A percentile compares a stretch with the other conserved stretches of the same genome.
These are phyloP conservation scores for Ectropis grisescens DNA, from an alignment of 1,140 invertebrate genomes.

Conservation along the genomic window DNA sequence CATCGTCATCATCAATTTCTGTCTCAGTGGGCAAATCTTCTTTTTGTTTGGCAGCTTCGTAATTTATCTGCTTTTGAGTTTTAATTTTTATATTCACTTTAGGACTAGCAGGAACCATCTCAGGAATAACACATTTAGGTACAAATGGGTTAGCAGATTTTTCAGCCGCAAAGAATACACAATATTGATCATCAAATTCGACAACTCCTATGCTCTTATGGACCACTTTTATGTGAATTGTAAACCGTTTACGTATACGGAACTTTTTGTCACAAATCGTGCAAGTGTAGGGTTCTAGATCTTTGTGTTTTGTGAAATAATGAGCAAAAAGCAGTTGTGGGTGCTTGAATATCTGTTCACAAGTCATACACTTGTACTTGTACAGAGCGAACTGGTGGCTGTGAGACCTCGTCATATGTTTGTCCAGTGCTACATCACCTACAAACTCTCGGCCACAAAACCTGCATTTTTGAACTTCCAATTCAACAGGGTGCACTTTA, in stretches of 20 bases:
- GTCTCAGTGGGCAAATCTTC: too few relatives aligned
- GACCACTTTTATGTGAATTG: constrained; percentile 41
- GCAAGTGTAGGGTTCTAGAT: constrained; percentile 41
- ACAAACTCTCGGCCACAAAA: constrained; percentile 37
- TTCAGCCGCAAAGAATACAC: constrained; percentile 42
- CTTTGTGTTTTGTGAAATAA: constrained; percentile 36
- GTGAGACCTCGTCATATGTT: constrained; percentile 41
- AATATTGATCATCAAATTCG: constrained; percentile 47
- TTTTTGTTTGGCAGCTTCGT: too few relatives aligned
- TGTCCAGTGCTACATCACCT: constrained; percentile 21
- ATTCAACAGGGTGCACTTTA: constrained; percentile 11
- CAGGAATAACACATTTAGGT: constrained; percentile 11
- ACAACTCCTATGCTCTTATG: constrained; percentile 46
- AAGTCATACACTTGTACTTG: constrained; percentile 44
- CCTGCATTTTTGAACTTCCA: constrained; percentile 24
- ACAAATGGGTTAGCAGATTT: constrained; percentile 29
- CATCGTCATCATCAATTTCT: neutral
- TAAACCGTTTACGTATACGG: constrained; percentile 39
- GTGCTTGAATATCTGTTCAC: constrained; percentile 36
- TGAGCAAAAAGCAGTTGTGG: constrained; percentile 45
- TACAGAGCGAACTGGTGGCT: constrained; percentile 25
- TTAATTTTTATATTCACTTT: too few relatives aligned
- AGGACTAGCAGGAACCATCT: neutral
- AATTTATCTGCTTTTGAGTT: too few relatives aligned
- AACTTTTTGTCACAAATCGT: constrained; percentile 43